These are phyloP conservation scores for Atherix ibis DNA, from an alignment of 2,888 invertebrate genomes.

Conservation along the genomic window DNA sequence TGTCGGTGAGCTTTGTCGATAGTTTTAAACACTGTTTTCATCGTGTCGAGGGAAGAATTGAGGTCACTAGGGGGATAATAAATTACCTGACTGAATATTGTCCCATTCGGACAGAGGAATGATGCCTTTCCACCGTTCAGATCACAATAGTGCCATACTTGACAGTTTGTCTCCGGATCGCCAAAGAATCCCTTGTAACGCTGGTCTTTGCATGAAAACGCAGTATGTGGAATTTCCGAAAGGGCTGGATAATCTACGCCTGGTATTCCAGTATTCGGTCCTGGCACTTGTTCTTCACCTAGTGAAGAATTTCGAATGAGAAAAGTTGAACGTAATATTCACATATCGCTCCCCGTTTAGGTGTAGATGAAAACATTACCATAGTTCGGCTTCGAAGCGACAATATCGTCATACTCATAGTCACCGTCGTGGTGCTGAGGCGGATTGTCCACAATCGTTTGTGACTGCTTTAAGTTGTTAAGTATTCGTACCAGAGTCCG, in stretches of 20 bases:
- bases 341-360: too few species aligned
- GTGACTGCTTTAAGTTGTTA: conserved; percentile 43
- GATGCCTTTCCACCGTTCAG: conserved; percentile 81
- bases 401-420: conserved; percentile 17
- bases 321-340: too few species aligned
- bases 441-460: conserved; percentile 26
- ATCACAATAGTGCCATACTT: conserved; percentile 88
- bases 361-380: too few species aligned
- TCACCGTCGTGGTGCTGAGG: conserved; percentile 24
- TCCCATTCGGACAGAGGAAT: conserved; percentile 78
- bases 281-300: conserved; percentile 35
- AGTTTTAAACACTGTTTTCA: too few species aligned
- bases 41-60: too few species aligned
- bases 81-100: conserved; percentile 66
- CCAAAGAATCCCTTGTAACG: conserved; percentile 83
- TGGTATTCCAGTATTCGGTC: conserved; percentile 37
- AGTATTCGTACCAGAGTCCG: conserved; percentile 60
- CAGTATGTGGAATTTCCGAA: conserved; percentile 56
- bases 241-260: conserved; percentile 70
- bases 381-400: background rate
- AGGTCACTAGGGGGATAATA: too few species aligned
- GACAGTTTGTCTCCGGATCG: conserved; percentile 73
- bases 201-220: conserved; percentile 67
- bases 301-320: too few species aligned
- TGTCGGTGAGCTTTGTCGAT: too few species aligned